These are phyloP conservation scores for Bombus pyrosoma DNA, from an alignment of 1,140 invertebrate species.

Conservation along the genomic window DNA sequence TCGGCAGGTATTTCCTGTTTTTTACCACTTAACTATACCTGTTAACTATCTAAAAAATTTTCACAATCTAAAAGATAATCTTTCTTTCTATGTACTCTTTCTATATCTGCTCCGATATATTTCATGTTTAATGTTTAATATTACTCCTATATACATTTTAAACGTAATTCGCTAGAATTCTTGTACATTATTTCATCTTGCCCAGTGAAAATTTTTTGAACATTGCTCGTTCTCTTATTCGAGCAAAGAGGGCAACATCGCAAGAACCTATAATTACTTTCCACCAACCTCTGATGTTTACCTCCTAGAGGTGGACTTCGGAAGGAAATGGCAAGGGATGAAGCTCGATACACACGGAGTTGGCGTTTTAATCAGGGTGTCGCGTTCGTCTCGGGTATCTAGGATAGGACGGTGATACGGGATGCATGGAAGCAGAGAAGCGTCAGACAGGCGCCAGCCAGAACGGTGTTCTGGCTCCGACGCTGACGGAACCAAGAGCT, in stretches of 20 bases:
- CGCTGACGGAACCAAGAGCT: slow-evolving; percentile 59
- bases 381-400: slow-evolving; percentile 71
- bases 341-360: slow-evolving; percentile 63
- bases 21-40: neutral
- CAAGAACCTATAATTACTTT: slow-evolving; percentile 65
- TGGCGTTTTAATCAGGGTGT: slow-evolving; percentile 76
- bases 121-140: no score
- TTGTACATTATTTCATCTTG: neutral
- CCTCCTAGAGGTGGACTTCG: slow-evolving; percentile 38
- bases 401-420: slow-evolving; percentile 46
- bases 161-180: neutral
- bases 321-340: slow-evolving; percentile 51
- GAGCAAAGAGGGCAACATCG: neutral
- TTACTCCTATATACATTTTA: no score
- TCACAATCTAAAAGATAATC: neutral
- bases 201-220: neutral
- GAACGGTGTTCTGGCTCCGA: slow-evolving; percentile 59
- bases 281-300: slow-evolving; percentile 53
- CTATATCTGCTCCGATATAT: neutral
- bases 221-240: neutral
- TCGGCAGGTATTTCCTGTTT: neutral
- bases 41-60: neutral
- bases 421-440: slow-evolving; percentile 50
- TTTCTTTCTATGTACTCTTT: neutral
- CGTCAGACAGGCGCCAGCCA: slow-evolving; percentile 71